phyloP scores from a whole-genome alignment of 2,113 vertebrate species.

The Pollimyrus isidori region DNA sequence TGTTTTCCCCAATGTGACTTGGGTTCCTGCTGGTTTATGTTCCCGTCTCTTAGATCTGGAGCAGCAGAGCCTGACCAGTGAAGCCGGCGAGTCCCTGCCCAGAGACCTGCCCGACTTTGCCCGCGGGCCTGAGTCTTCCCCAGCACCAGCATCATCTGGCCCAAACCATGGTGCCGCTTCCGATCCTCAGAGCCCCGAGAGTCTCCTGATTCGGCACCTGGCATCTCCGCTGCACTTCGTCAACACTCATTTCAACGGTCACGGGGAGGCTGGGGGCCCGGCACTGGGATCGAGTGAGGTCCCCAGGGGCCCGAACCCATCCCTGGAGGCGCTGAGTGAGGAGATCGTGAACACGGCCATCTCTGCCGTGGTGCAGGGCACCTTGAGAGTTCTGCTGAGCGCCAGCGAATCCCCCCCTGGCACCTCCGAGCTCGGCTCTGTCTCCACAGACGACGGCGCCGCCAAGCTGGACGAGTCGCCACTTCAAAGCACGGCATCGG shows the following conservation, averaged over 20 bases:
- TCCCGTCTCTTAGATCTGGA: conserved; percentile 74
- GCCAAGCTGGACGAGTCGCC: conserved; percentile 25
- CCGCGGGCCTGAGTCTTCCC: conserved; percentile 63
- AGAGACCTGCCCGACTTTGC: conserved; percentile 79
- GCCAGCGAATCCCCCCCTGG: conserved; percentile 61
- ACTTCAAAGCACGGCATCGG: conserved; percentile 41
- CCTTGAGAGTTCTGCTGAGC: conserved; percentile 70
- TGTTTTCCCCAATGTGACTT: neutral
- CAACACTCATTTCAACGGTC: conserved; percentile 95
- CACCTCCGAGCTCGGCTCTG: conserved; percentile 48
- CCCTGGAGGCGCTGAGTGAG: conserved; percentile 71
- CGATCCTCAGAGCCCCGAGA: conserved; percentile 52
- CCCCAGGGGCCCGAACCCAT: conserved; percentile 36
- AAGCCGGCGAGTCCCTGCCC: conserved; percentile 79
- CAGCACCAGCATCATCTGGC: conserved; percentile 56
- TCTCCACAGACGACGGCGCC: conserved; percentile 29
- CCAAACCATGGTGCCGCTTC: neutral
- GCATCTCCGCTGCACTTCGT: conserved; percentile 93
- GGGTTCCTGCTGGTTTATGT: neutral
- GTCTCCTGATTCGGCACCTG: conserved; percentile 74
- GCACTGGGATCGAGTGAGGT: conserved; percentile 16
- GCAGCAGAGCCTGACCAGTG: conserved; percentile 82
- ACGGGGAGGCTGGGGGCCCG: conserved; percentile 45
- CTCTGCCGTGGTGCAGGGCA: conserved; percentile 75
- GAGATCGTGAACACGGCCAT: conserved; percentile 80